Conservation (phyloP, 2,113 vertebrate species). For the Mirounga angustirostris region DNA sequence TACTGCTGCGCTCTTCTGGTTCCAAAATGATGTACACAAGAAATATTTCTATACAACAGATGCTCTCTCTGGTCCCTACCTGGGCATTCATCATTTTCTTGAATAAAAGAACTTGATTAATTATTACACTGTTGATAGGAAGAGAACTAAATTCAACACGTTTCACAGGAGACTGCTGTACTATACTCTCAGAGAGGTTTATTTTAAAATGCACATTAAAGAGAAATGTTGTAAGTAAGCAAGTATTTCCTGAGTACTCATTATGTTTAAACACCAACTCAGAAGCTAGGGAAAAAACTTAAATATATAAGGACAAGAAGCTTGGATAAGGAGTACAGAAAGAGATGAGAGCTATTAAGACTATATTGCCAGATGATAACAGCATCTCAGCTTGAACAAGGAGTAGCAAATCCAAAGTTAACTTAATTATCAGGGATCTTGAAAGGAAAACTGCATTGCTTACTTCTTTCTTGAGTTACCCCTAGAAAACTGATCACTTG, state of each 20-base stretch:
- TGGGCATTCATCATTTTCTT: slow-evolving; percentile 9
- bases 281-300: not conserved
- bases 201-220: slow-evolving; percentile 30
- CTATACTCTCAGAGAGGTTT: not conserved
- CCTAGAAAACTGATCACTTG: not conserved
- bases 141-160: slow-evolving; percentile 44
- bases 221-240: slow-evolving; percentile 7
- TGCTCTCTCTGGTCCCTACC: not conserved
- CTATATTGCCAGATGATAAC: not conserved
- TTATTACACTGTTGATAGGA: slow-evolving; percentile 32
- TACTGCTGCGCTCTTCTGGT: not conserved
- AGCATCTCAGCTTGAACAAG: not conserved
- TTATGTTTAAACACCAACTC: slow-evolving; percentile 12
- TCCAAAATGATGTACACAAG: slow-evolving; percentile 39
- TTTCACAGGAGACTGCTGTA: not conserved
- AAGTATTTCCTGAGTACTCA: slow-evolving; percentile 7
- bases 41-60: not conserved
- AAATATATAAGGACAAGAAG: not conserved
- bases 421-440: not conserved
- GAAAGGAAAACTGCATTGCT: not conserved
- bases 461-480: not conserved
- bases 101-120: slow-evolving; percentile 49
- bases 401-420: not conserved
- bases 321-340: not conserved
- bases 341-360: not conserved